Evolutionary conservation across 37 sponge, comb jelly and placozoan species (phyloP), one percentile per base, ranked within the genome.

Genomic region (Ephydatia muelleri): DNA sequence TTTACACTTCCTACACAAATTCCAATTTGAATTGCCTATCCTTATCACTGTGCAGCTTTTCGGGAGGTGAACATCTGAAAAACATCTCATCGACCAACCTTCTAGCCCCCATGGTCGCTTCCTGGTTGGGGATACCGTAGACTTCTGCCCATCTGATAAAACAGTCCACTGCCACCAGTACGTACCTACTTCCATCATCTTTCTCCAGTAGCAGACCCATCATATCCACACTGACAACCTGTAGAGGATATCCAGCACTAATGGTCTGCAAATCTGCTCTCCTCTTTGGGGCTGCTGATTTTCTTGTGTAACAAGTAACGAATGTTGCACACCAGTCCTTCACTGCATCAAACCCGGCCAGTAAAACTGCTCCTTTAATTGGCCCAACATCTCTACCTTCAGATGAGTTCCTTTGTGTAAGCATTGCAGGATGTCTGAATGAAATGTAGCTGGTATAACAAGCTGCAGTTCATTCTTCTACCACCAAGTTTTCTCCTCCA

Each of bases 121-220:
- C 38, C 16, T 70, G 70, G 35, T 70, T 37, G 3, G 72, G 72
- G 35, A 82, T 68, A 13, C 40, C 72, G 82, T 70, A 70, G 47
- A 71, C 82, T 26, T 82, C 82, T 6, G 35, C 37, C 47, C 82
- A 82, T 11, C 43, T 33, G 28, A 72, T 82, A 70, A 70, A 82
- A 70, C 69, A 82, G 40, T 82, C 82, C 6, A 70, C 38, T 37
- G 35, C 82, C n/a, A 70, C 82, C 39, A 82, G 38, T 36, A 82
- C 34, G 47, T 82, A 82, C 27, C 19, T 26, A 40, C 34, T 49
- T 71, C 77, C 77, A 4, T 35, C 27, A 16, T 27, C 27, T 28
- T 67, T 64, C 9, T 35, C 28, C 0, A 72, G 82, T 25, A 82
- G 43, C 21, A 72, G 82, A 25, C 82, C 82, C 82, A 82, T 13